Evolutionary conservation across 2,888 invertebrate genomes (phyloP), one percentile per base, ranked within the genome.

Genomic region (Anoplius nigerrimus): DNA sequence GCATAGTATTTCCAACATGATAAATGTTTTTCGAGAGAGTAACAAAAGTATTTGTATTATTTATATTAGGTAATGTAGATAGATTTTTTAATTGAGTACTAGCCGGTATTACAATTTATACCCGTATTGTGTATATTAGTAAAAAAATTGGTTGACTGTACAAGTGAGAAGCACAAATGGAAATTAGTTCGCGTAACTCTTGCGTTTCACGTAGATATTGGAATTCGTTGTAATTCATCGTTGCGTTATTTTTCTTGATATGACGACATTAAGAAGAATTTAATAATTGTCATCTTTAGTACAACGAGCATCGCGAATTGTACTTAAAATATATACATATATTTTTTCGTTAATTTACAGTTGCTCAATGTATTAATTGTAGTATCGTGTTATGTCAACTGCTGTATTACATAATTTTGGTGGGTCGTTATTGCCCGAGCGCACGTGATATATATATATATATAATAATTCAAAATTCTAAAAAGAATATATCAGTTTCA

Each of bases 31-130:
- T 58, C 58, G 62, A 57, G 54, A 53, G 57, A 66, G 64, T 61
- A 73, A 67, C 58, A 66, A 72, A 71, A 69, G 56, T 69, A 64
- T 71, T 81, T 76, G 71, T 78, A 74, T 78, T 71, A 69, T 76
- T 81, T 78, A 78, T 69, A 60, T 46, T 78, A 74, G 65, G 46
- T 69, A 71, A 74, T 46, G 63, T 75, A 72, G 75, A 62, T 71
- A 71, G 74, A 62, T 63, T 79, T 80, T 74, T 71, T 72, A 79
- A 74, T 80, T 75, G 53, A 67, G 71, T 55, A 62, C 61, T 52
- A 70, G 71, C 68, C 69, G 66, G 58, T 69, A 70, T 48, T 27
- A 52, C 43, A 66, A 66, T 68, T 4, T 65, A 56, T 62, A 43
- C 66, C 69, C 60, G 61, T 57, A 62, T 55, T 72, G 34, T 34